Percentiles rank a stretch among this genome's conserved stretches.
Conservation (phyloP, 2,797 vertebrate genomes). For the Chrosomus eos region DNA sequence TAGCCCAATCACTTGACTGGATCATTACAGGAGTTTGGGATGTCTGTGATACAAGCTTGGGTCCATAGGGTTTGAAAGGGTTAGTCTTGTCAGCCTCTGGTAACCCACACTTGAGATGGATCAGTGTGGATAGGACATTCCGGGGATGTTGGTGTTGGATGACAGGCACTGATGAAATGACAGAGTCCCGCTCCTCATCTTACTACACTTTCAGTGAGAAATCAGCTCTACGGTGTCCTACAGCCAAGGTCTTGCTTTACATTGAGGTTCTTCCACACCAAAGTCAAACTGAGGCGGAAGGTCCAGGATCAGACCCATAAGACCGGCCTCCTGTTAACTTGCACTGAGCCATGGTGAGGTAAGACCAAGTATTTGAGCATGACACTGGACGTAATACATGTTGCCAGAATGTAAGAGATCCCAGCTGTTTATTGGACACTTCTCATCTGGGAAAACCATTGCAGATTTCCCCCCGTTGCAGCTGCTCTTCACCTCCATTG, state of each 20-base stretch:
- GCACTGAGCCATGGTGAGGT: neutral
- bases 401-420: slow-evolving; percentile 36
- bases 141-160: neutral
- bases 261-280: neutral
- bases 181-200: slow-evolving; percentile 10
- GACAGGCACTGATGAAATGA: slow-evolving; percentile 12
- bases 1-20: neutral
- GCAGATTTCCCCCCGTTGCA: neutral
- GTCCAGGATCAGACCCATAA: neutral
- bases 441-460: slow-evolving; percentile 60
- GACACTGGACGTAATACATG: slow-evolving; percentile 4
- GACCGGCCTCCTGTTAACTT: neutral
- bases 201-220: slow-evolving; percentile 1
- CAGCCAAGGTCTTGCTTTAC: neutral
- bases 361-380: slow-evolving; percentile 21
- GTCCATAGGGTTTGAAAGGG: neutral
- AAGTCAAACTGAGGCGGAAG: neutral
- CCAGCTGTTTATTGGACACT: slow-evolving; percentile 44
- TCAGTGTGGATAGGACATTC: neutral
- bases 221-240: slow-evolving; percentile 2
- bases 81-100: slow-evolving; percentile 1
- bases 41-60: slow-evolving; percentile 5
- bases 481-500: slow-evolving; percentile 22
- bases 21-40: neutral
- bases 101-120: neutral